Conservation (phyloP, 2,113 vertebrate species). For the Pycnonotus jocosus region DNA sequence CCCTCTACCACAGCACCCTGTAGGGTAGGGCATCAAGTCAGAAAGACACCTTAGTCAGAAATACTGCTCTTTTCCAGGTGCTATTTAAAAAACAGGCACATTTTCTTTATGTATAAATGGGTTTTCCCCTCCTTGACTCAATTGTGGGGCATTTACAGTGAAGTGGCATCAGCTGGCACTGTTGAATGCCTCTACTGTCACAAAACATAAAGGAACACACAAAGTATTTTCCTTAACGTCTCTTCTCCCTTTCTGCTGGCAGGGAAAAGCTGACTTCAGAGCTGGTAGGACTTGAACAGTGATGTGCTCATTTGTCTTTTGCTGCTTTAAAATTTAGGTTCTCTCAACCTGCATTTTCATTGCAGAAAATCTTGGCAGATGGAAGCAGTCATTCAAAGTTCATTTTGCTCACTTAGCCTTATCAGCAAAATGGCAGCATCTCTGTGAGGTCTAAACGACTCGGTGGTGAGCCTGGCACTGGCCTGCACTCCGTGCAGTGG, state of each 20-base stretch:
- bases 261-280: background rate
- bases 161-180: background rate
- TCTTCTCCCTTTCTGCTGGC: background rate
- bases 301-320: background rate
- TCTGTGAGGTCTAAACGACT: background rate
- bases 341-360: background rate
- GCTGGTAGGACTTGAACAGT: background rate
- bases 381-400: background rate
- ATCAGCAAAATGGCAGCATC: background rate
- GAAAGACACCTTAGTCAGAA: background rate
- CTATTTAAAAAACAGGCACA: background rate
- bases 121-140: background rate
- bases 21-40: background rate
- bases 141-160: background rate
- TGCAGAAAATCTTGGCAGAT: background rate
- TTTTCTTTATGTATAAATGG: background rate
- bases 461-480: background rate
- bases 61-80: background rate
- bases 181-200: background rate
- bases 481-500: accelerated
- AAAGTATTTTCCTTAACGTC: background rate
- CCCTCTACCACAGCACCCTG: background rate
- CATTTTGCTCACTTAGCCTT: background rate
- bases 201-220: background rate
- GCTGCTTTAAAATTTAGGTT: background rate